Evolutionary conservation across 2,797 vertebrate species (phyloP).

Genomic region (Poecilia wingei): DNA sequence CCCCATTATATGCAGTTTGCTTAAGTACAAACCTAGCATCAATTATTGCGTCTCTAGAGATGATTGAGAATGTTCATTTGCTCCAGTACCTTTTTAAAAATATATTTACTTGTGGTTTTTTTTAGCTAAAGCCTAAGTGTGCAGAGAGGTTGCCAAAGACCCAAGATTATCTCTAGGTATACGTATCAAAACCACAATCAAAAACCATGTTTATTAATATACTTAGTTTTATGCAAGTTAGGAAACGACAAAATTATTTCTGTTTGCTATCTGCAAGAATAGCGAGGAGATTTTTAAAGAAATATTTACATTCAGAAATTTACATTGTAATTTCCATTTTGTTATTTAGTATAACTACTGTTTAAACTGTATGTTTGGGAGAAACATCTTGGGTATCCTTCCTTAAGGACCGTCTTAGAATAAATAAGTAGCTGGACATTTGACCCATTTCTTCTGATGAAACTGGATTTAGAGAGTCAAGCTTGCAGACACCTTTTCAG

Average conservation of each 20-base stretch:
- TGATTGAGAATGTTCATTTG: not conserved
- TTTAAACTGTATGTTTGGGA: not conserved
- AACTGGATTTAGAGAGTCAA: not conserved
- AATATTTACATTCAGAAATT: not conserved
- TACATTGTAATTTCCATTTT: not conserved
- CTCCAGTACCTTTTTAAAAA: conserved; percentile 3
- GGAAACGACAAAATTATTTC: not conserved
- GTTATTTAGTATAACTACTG: not conserved
- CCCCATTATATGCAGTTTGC: not conserved
- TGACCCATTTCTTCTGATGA: not conserved
- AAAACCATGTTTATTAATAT: not conserved
- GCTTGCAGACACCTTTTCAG: not conserved
- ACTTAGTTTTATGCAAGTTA: not conserved
- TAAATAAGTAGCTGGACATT: not conserved
- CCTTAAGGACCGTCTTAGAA: not conserved
- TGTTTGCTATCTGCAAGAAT: not conserved
- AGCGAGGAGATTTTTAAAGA: not conserved
- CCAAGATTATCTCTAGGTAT: not conserved
- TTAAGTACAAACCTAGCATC: not conserved
- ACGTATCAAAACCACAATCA: not conserved
- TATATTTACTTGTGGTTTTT: not conserved
- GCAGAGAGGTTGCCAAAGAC: not conserved
- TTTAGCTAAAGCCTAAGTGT: not conserved
- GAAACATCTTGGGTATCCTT: not conserved
- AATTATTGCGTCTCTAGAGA: not conserved